Percentiles rank a stretch among this genome's conserved stretches.
phyloP scores from a whole-genome alignment of 2,888 invertebrate genomes.

The Hyalella azteca region DNA sequence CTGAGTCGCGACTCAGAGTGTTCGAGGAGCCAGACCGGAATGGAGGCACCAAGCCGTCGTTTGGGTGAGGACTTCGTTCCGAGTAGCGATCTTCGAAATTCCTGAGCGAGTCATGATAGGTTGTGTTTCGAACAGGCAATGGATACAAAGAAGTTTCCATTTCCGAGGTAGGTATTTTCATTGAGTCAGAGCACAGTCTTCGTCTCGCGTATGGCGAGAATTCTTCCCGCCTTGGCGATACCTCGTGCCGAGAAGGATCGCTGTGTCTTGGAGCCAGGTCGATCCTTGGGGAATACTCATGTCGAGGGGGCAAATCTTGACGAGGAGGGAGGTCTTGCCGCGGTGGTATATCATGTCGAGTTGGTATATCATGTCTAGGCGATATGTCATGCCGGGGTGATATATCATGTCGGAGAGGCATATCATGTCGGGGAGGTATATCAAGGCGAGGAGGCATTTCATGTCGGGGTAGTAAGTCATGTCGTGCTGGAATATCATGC shows the following conservation, averaged over 20 bases:
- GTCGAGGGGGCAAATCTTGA: background rate
- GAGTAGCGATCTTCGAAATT: constrained; percentile 35
- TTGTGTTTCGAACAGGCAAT: constrained; percentile 8
- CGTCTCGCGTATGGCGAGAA: constrained; percentile 24
- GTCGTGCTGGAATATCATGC: background rate
- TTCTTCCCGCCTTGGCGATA: constrained; percentile 16
- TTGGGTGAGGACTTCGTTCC: constrained; percentile 20
- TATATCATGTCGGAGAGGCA: background rate
- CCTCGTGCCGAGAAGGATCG: background rate
- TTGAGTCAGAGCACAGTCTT: constrained; percentile 14
- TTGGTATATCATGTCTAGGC: background rate
- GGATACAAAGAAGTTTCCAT: background rate
- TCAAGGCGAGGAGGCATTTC: background rate
- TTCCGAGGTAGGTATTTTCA: background rate
- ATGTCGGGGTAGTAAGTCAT: background rate
- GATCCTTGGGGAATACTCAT: background rate
- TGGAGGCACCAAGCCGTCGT: constrained; percentile 27
- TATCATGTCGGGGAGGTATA: background rate
- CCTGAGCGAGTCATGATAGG: constrained; percentile 30
- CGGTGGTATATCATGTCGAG: background rate
- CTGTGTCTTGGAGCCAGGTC: constrained; percentile 21
- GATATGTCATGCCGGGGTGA: background rate
- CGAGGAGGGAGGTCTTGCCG: constrained; percentile 1
- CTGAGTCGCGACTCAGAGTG: constrained; percentile 42
- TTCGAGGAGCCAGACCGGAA: constrained; percentile 42